Evolutionary conservation across 1,140 invertebrate species (phyloP), one percentile per base, ranked within the genome.

Genomic region (Octopus sinensis): DNA sequence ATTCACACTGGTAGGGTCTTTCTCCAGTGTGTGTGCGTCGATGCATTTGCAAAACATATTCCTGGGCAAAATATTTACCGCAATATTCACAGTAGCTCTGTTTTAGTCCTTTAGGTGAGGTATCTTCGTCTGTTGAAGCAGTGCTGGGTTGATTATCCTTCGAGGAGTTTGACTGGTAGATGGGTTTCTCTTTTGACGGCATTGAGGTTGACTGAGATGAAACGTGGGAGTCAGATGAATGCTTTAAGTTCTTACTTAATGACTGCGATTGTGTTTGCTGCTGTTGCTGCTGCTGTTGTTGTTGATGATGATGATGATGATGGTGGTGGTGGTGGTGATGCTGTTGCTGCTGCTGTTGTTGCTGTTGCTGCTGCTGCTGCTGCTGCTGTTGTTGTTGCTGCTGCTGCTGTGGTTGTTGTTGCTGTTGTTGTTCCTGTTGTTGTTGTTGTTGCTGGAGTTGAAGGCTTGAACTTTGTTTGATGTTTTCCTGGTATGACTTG

Each of bases 1-100:
- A 94, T 81, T 94, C 92, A 87, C 97, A 98, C 87, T 97, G 95
- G 91, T 97, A 97, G 0, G 97, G 97, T 88, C 97, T 97, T 84
- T 97, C 96, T 87, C 97, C 96, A 1, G 96, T 98, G 76, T 98
- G 97, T 0, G 96, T 97, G 10, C 97, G 91, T 13, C 97, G 92
- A 88, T 97, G 96, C 0, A 96, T 97, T 92, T 97, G 96, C 54
- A 98, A 91, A 87, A 97, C 97, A 75, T 95, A 96, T 68, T 96
- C 93, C 90, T 96, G 95, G 90, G 96, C 96, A 88, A 96, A 96
- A 85, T 93, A 95, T 89, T 95, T 92, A 83, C 94, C 94, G 91
- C 96, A 96, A 0, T 95, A 95, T 0, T 94, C 94, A 88, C 95
- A 96, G 86, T 96, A 96, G 91, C 97, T 96, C 0, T 96, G 95